Evolutionary conservation across 2,888 invertebrate genomes (phyloP).

Genomic region (Ptilodon capucinus): DNA sequence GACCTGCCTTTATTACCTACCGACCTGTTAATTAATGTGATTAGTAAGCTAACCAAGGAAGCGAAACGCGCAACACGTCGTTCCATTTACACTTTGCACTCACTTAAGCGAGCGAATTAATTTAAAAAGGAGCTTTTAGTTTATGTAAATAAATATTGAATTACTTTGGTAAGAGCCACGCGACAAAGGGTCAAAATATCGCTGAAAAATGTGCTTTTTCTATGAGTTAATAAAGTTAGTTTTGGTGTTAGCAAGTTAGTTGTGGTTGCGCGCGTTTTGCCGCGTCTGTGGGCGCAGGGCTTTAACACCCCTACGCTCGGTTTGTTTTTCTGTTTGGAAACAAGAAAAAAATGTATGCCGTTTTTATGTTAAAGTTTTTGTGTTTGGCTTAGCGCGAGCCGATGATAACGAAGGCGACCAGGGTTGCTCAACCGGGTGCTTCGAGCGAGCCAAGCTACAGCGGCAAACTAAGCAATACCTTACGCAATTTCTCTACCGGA

Average conservation of each 20-base stretch:
- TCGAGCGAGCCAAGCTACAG: conserved; percentile 6
- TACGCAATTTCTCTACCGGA: conserved; percentile 1
- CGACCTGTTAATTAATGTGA: not conserved
- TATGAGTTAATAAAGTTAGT: too few species aligned
- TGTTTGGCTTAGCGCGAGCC: conserved; percentile 72
- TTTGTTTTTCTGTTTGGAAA: conserved; percentile 57
- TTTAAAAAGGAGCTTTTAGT: too few species aligned
- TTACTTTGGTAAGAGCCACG: too few species aligned
- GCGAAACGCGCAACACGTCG: conserved; percentile 45
- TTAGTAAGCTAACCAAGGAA: not conserved
- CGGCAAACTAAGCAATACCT: not conserved
- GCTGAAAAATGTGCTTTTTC: too few species aligned
- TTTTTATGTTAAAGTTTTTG: conserved; percentile 68
- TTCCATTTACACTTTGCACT: too few species aligned
- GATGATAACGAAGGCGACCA: conserved; percentile 51
- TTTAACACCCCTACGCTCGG: conserved; percentile 60
- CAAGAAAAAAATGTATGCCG: conserved; percentile 57
- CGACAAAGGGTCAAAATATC: too few species aligned
- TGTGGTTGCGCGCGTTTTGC: too few species aligned
- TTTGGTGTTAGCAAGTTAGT: too few species aligned
- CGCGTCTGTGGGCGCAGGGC: too few species aligned
- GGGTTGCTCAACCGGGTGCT: conserved; percentile 13
- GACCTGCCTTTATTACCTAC: not conserved
- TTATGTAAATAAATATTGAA: too few species aligned
- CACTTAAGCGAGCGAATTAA: too few species aligned